phyloP scores from a whole-genome alignment of 2,888 invertebrate genomes.

The Proisotoma minuta region DNA sequence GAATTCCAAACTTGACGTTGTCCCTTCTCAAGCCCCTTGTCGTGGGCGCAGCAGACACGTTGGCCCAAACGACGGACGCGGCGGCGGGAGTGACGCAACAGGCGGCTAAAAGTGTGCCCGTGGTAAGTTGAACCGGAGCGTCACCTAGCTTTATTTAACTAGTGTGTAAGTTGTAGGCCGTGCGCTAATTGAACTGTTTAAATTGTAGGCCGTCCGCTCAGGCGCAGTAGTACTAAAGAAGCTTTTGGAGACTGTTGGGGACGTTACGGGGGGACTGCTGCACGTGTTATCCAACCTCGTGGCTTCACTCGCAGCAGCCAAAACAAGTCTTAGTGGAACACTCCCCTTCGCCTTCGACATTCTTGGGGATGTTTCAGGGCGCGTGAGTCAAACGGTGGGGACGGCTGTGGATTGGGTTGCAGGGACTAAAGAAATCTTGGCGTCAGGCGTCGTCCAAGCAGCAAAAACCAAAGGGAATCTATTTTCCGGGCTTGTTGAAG shows the following conservation, averaged over 20 bases:
- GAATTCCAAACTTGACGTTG: constrained; percentile 46
- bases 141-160: no score
- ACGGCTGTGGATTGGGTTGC: constrained; percentile 48
- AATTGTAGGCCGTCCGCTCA: constrained; percentile 43
- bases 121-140: no score
- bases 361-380: constrained; percentile 43
- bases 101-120: constrained; percentile 47
- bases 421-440: constrained; percentile 47
- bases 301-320: constrained; percentile 46
- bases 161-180: no score
- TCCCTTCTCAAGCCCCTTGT: constrained; percentile 47
- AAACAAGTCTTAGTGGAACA: constrained; percentile 47
- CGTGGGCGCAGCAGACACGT: constrained; percentile 47
- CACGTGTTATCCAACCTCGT: constrained; percentile 47
- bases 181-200: no score
- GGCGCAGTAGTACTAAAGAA: constrained; percentile 47
- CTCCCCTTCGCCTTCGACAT: constrained; percentile 48
- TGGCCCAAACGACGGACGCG: constrained; percentile 47
- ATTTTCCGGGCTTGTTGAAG: constrained; percentile 47
- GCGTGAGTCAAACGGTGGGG: constrained; percentile 47
- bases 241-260: constrained; percentile 47
- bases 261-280: constrained; percentile 47
- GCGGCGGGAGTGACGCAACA: constrained; percentile 48
- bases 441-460: constrained; percentile 47
- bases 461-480: constrained; percentile 47